Conservation (phyloP, 2,113 vertebrate genomes). For the Sciurus niger region DNA sequence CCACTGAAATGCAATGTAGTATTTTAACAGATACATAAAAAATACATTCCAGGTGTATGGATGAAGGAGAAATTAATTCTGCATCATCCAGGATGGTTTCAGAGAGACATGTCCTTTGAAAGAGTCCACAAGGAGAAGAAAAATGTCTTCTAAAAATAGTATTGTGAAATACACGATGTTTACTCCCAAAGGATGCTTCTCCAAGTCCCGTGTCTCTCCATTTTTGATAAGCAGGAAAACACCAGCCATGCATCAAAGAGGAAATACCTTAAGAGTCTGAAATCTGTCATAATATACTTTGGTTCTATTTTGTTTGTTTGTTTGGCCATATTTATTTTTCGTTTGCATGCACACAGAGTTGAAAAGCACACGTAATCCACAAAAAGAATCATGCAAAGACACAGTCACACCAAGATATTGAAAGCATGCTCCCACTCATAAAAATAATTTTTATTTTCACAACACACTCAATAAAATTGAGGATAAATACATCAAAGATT, state of each 20-base stretch:
- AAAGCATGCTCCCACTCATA: background rate
- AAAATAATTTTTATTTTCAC: background rate
- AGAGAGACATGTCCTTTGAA: background rate
- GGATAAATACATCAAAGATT: background rate
- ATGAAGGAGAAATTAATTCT: conserved; percentile 36
- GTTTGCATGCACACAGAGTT: background rate
- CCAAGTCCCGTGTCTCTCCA: background rate
- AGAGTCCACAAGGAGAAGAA: background rate
- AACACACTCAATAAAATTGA: background rate
- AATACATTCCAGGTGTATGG: background rate
- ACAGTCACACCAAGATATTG: background rate
- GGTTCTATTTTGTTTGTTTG: background rate
- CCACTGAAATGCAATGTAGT: background rate
- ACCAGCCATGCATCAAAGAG: background rate
- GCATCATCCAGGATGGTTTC: background rate
- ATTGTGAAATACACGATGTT: background rate
- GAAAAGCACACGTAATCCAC: background rate
- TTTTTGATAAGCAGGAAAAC: background rate
- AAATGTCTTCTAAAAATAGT: background rate
- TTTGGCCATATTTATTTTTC: background rate
- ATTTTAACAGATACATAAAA: background rate
- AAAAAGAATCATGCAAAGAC: background rate
- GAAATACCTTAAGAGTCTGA: background rate
- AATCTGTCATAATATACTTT: background rate
- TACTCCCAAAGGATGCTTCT: background rate